These are phyloP conservation scores for Pseudomyrmex sp. DNA, from an alignment of 1,140 invertebrate genomes.

Conservation along the genomic window DNA sequence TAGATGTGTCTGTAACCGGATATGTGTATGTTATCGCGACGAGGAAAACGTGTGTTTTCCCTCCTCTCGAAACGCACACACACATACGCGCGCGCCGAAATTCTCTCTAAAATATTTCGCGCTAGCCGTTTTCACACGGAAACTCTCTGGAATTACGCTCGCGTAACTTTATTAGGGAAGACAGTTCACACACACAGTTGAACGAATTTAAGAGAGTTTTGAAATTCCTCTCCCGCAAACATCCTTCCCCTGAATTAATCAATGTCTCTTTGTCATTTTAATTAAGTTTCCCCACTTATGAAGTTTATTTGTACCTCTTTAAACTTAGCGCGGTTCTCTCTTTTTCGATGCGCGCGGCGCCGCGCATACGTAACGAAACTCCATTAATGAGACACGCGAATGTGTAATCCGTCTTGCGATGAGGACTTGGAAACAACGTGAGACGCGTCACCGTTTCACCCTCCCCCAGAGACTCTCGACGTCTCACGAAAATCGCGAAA, in stretches of 20 bases:
- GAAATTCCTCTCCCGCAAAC: not conserved
- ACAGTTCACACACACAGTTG: not conserved
- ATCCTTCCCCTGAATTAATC: slow-evolving; percentile 19
- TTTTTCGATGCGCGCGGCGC: not conserved
- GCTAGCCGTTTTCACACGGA: not conserved
- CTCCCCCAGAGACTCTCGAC: not conserved
- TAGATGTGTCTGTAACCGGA: slow-evolving; percentile 19
- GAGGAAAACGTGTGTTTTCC: not conserved
- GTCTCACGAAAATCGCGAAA: slow-evolving; percentile 13
- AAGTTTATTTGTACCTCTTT: slow-evolving; percentile 14
- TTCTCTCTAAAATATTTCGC: slow-evolving; percentile 2
- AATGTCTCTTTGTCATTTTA: slow-evolving; percentile 1
- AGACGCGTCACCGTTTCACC: slow-evolving; percentile 42
- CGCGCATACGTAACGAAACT: not conserved
- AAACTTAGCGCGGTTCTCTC: not conserved
- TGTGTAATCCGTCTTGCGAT: slow-evolving; percentile 47
- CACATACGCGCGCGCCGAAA: too few relatives aligned
- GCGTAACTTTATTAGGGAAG: slow-evolving; percentile 21
- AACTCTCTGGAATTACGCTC: not conserved
- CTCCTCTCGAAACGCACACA: too few relatives aligned
- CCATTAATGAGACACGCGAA: slow-evolving; percentile 51
- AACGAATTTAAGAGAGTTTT: slow-evolving; percentile 22
- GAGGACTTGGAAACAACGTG: slow-evolving; percentile 27
- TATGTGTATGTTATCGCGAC: slow-evolving; percentile 25
- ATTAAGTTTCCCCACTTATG: slow-evolving; percentile 4